Base-by-base conservation (phyloP, 2,888 invertebrate genomes). In the Hypercompe scribonia region DNA sequence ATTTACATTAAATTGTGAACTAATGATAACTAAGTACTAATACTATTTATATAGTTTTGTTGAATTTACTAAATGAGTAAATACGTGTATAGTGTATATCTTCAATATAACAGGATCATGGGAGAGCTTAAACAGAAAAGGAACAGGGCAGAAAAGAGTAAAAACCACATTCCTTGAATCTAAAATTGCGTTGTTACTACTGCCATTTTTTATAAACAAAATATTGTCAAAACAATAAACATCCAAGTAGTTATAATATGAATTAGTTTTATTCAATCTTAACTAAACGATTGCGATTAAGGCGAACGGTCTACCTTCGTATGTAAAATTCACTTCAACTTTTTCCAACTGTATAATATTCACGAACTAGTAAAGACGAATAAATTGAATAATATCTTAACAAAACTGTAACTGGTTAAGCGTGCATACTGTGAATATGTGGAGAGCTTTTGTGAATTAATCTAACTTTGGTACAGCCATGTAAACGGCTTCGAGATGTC, bases 381-480 rank as follows among this genome's bases (percentile, higher is more conserved):
- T 36, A n/a, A n/a, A 78, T 73, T 80, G 75, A 81, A 81, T 75
- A 76, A 75, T 82, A 81, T 77, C 74, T 77, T 76, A 74, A 76
- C 76, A 70, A 69, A 77, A 75, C 77, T 72, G 74, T 81, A 82
- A 86, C 85, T 80, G 84, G 84, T 82, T 86, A 84, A 86, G 83
- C 80, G 77, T 78, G 78, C 76, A 82, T 83, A 82, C 87, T 79
- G n/a, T n/a, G n/a, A n/a, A n/a, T n/a, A n/a, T n/a, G n/a, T n/a
- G n/a, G 74, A 75, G 61, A 88, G 86, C 84, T 85, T 86, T 74
- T 71, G 77, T 68, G 79, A 85, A 86, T 87, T 85, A 85, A 84
- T 84, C 83, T 83, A 85, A 85, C 85, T 87, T 86, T 78, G 85
- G 77, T 86, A 82, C 74, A 81, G 76, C 86, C 79, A 82, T 84